Evolutionary conservation across 2,888 invertebrate species (phyloP), one percentile per base, ranked within the genome.

Genomic region (Peribatodes rhomboidaria): DNA sequence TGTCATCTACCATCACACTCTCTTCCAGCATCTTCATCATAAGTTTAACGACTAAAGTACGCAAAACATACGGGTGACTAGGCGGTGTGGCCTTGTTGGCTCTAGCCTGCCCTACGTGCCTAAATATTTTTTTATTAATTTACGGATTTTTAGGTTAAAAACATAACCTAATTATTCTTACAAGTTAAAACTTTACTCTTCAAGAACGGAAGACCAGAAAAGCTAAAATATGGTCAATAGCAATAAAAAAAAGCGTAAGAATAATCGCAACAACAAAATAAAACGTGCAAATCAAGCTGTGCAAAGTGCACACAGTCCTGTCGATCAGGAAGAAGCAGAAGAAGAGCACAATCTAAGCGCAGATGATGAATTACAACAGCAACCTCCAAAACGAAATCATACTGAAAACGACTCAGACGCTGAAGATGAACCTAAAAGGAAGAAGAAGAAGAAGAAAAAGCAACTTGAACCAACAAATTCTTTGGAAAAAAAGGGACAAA

Each of bases 401-500:
- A 76, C 78, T 7, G 84, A 83, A 37, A 80, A 85, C 22, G 84
- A 85, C 57, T 84, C 84, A 6, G 88, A 89, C 39, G 64, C 68
- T 37, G 86, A 87, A 69, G 79, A 84, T 33, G 81, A 82, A 65
- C 85, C 86, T 16, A 86, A 78, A 68, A 86, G 73, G 70, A 87
- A n/a, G n/a, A n/a, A 27, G 27, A 27, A 79, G 76, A 90, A 86
- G 79, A 92, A 83, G 79, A 92, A 84, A 78, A 87, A 81, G 74
- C 84, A 67, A 71, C 75, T 61, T 37, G 76, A 74, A 44, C 68
- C 74, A 4, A 52, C 78, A 74, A 93, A 79, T 69, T 79, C 77
- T 14, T 67, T 84, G 44, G 86, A 86, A 2, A 89, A 89, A 71
- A 91, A 91, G 70, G 88, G 86, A 46, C 88, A 94, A 71, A 92